Conservation (phyloP, 1,140 invertebrate species). For the Camponotus pennsylvanicus region DNA sequence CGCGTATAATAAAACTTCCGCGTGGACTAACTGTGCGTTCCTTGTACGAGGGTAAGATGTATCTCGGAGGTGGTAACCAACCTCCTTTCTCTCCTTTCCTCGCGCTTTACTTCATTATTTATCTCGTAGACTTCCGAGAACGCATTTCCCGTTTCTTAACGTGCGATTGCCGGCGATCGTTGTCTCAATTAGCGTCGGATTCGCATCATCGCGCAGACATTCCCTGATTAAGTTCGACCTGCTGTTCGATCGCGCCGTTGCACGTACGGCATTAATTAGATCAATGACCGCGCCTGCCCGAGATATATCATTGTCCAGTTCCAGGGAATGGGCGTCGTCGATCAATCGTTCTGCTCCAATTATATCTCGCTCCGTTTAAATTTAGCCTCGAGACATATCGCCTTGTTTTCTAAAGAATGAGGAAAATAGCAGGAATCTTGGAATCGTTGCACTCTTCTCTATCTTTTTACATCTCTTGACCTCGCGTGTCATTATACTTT, state of each 20-base stretch:
- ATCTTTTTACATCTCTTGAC: not conserved
- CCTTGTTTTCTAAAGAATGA: not conserved
- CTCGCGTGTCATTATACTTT: not conserved
- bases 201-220: slow-evolving; percentile 51
- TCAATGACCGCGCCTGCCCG: slow-evolving; percentile 49
- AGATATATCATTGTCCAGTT: slow-evolving; percentile 51
- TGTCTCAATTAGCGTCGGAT: slow-evolving; percentile 46
- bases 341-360: slow-evolving; percentile 48
- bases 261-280: slow-evolving; percentile 54
- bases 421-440: not conserved
- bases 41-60: slow-evolving; percentile 31
- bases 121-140: not conserved
- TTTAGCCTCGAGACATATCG: not conserved
- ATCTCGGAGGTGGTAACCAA: not conserved
- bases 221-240: slow-evolving; percentile 48
- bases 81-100: not conserved
- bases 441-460: not conserved
- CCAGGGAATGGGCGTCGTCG: slow-evolving; percentile 23
- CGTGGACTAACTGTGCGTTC: slow-evolving; percentile 58
- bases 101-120: slow-evolving; percentile 46
- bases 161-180: not conserved
- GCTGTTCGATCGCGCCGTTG: slow-evolving; percentile 5
- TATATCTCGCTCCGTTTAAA: slow-evolving; percentile 33
- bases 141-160: not conserved
- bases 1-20: slow-evolving; percentile 62